Evolutionary conservation across 2,113 vertebrate species (phyloP).

Genomic region (Plestiodon gilberti): DNA sequence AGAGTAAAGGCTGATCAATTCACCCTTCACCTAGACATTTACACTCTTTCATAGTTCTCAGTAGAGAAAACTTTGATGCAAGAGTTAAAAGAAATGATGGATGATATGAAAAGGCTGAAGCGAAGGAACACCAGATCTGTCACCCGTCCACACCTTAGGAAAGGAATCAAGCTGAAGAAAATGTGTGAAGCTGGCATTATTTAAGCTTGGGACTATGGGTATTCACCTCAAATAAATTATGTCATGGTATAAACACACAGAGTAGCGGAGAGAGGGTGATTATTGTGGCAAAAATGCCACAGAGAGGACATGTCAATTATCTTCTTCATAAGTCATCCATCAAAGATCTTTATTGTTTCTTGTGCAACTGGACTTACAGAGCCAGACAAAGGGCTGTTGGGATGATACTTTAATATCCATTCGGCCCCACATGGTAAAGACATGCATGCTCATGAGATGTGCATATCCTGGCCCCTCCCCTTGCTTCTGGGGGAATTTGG

Average conservation of each 20-base stretch:
- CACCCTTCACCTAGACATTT: conserved; percentile 19
- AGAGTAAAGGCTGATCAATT: conserved; percentile 26
- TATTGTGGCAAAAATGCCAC: not conserved
- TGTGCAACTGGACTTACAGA: not conserved
- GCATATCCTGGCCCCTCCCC: too few species aligned
- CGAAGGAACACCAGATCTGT: not conserved
- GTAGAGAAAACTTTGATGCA: not conserved
- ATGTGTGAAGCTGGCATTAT: not conserved
- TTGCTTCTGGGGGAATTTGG: too few species aligned
- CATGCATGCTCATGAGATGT: too few species aligned
- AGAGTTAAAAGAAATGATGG: conserved; percentile 15
- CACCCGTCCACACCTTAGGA: not conserved
- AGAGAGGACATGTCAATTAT: not conserved
- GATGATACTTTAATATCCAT: too few species aligned
- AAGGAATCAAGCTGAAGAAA: not conserved
- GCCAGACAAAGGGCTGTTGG: not conserved
- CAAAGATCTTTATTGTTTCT: conserved; percentile 23
- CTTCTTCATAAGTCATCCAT: conserved; percentile 11
- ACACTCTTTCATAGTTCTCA: not conserved
- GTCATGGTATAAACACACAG: conserved; percentile 30
- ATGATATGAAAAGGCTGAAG: not conserved
- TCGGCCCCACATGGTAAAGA: too few species aligned
- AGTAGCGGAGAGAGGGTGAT: not conserved
- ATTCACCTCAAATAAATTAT: conserved; percentile 1
- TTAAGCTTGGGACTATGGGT: not conserved